Percentiles rank a stretch among this genome's conserved stretches.
Evolutionary conservation across 2,888 invertebrate genomes (phyloP).

Genomic region (Calliopum simillimum): DNA sequence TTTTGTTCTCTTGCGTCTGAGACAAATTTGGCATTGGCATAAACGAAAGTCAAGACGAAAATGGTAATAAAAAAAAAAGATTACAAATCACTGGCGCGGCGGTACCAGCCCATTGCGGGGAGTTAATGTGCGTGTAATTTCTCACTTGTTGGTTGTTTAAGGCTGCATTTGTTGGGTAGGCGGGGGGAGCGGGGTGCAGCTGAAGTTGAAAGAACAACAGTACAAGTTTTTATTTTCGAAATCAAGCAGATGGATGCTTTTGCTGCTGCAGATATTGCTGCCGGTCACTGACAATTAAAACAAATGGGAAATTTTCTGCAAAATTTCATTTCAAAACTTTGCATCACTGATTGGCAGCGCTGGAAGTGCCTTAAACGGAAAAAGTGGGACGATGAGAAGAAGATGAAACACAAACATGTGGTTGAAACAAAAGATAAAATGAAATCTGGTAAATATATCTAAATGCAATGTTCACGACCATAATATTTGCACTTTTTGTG

Average conservation of each 20-base stretch:
- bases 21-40: constrained; percentile 16
- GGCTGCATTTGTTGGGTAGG: neutral
- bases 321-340: constrained; percentile 45
- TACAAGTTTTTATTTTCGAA: neutral
- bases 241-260: neutral
- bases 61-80: constrained; percentile 37
- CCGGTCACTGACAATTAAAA: constrained; percentile 26
- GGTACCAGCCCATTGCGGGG: constrained; percentile 37
- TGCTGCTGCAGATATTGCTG: neutral
- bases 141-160: constrained; percentile 45
- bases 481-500: constrained; percentile 35
- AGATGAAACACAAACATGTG: neutral
- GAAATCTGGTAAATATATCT: neutral
- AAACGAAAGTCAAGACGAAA: constrained; percentile 27
- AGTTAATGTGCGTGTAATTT: constrained; percentile 53
- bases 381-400: neutral
- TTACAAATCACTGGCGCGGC: constrained; percentile 33
- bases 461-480: neutral
- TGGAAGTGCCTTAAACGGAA: constrained; percentile 34
- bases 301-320: constrained; percentile 29
- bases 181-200: too few species aligned
- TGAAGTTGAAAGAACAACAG: neutral
- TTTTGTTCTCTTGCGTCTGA: constrained; percentile 13
- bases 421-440: too few species aligned
- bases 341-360: constrained; percentile 45